Base-by-base conservation (phyloP, 2,888 invertebrate species). In the Clusia tigrina region DNA sequence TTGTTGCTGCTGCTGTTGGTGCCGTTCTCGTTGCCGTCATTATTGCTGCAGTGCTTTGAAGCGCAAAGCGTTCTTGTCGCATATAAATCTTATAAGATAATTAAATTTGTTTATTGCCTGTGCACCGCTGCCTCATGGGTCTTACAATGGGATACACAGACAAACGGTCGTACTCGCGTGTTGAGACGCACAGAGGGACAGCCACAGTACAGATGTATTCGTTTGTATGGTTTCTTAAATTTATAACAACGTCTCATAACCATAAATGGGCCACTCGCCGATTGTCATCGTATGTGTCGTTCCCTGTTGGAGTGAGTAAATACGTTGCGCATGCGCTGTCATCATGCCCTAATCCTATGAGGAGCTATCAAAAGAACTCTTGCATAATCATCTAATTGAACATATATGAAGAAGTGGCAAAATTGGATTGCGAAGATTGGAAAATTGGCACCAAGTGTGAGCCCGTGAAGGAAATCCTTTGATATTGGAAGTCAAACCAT, bases 61-160 rank as follows among this genome's bases (percentile, higher is more conserved):
- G 58, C 58, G 53, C 24, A 58, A 58, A 53, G 42, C 37, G 59
- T 54, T 37, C 54, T 60, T 54, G 53, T 60, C 59, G 46, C 54
- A 20, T 22, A 54, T 60, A 60, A 60, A 60, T 26, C 42, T 60
- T 20, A 15, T 5, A 18, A 20, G 6, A 25, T 25, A 54, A 54
- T 54, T 54, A 54, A 54, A 54, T 54, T 54, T 54, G 54, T 54
- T 54, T 54, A 54, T 54, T 23, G 54, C 25, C 10, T 20, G 6
- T 32, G n/a, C 42, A 42, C n/a, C n/a, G 52, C 22, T 5, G 52
- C 15, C 15, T 48, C 48, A 18, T 48, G n/a, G n/a, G n/a, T 10
- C 32, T 12, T 12, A 32, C 32, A 32, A 12, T 6, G 6, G 12
- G 6, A 32, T 12, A 32, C 32, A 32, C 32, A 32, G 6, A 32